These are phyloP conservation scores for Pharmacophagus antenor DNA, from an alignment of 2,888 invertebrate species.

Conservation along the genomic window DNA sequence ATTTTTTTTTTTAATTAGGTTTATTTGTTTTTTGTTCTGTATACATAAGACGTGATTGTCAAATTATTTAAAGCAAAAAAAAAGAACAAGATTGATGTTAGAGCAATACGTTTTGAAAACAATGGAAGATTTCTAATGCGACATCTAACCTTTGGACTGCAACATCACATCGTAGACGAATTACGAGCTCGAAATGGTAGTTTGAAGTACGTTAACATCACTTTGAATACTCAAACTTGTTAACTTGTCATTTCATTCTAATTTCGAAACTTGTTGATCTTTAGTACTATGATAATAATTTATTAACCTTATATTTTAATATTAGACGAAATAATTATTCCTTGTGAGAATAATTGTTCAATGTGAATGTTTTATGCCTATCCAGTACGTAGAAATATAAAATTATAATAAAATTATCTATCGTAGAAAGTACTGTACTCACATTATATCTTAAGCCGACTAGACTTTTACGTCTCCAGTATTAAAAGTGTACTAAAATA, in stretches of 20 bases:
- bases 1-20: too few species aligned
- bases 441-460: too few species aligned
- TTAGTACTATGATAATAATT: conserved; percentile 11
- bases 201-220: conserved; percentile 19
- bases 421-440: too few species aligned
- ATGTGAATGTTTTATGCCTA: too few species aligned
- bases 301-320: conserved; percentile 16
- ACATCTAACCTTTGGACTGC: conserved; percentile 19
- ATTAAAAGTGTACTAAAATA: too few species aligned
- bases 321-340: conserved; percentile 7
- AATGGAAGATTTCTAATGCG: conserved; percentile 1
- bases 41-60: too few species aligned
- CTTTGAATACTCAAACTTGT: conserved; percentile 15
- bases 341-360: too few species aligned
- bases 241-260: conserved; percentile 14
- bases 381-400: too few species aligned
- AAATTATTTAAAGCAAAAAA: background rate
- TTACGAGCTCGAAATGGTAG: conserved; percentile 18
- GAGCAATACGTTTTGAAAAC: background rate
- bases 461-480: too few species aligned
- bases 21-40: too few species aligned
- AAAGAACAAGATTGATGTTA: background rate
- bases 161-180: conserved; percentile 19
- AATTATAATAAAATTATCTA: too few species aligned
- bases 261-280: conserved; percentile 15